Evolutionary conservation across 2,888 invertebrate genomes (phyloP), one percentile per base, ranked within the genome.

Genomic region (Agonum fuliginosum): DNA sequence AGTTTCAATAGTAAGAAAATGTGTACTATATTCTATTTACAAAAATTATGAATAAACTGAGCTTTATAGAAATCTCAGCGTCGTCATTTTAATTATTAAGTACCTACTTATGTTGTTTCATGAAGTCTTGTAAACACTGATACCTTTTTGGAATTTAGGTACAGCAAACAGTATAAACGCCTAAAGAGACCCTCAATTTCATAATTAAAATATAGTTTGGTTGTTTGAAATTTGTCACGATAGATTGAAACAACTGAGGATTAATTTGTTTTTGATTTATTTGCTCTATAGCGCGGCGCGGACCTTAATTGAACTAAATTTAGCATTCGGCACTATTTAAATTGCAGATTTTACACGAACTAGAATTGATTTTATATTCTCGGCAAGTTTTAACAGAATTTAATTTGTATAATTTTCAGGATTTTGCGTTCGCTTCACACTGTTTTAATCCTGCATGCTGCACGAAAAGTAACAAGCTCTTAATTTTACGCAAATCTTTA

Each of bases 391-490:
- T 62, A 54, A 17, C 58, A 30, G 58, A 62, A 62, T 54, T 54
- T 27, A 22, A 54, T 27, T 54, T 54, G 54, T 54, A 54, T 62
- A 62, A 62, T 62, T 62, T 34, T 62, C 27, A 30, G 27, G 58
- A 62, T 62, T 62, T 62, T 62, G 58, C 58, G 30, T 62, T 62
- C 58, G 58, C 30, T 54, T 62, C 58, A 30, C 58, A 62, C 58
- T 10, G 14, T 27, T 62, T 62, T 62, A 62, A 62, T 62, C 17
- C 14, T 17, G n/a, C n/a, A n/a, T n/a, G 6, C 30, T 62, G 12
- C 58, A 62, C 58, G 27, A 10, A 10, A 12, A n/a, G 12, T 62
- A 62, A 62, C 30, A 14, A 62, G 58, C 30, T 17, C 30, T 62
- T 62, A 14, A 62, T 62, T 54, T 30, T 30, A 30, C 30, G 30